Conservation (phyloP, 2,797 vertebrate species). For the Myoxocephalus aenaeus region DNA sequence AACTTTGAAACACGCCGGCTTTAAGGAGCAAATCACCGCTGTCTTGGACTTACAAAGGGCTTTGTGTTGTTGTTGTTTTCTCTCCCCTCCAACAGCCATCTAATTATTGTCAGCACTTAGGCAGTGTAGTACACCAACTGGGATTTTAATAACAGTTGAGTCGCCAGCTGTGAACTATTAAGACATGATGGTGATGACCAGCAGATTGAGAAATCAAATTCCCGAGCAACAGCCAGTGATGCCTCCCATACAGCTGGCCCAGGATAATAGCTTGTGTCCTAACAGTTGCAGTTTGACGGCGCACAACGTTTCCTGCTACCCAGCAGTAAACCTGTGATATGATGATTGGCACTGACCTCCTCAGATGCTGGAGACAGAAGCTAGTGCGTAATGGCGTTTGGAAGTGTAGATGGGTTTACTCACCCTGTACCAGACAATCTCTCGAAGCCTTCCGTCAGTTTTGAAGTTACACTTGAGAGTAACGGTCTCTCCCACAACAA, state of each 20-base stretch:
- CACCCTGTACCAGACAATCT: conserved; percentile 99
- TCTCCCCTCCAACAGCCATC: conserved; percentile 52
- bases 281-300: conserved; percentile 48
- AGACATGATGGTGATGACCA: conserved; percentile 73
- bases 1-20: conserved; percentile 38
- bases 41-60: conserved; percentile 25
- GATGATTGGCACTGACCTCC: conserved; percentile 29
- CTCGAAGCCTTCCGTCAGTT: conserved; percentile 96
- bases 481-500: conserved; percentile 97
- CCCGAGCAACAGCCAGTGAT: conserved; percentile 54
- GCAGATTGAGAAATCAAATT: conserved; percentile 73
- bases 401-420: conserved; percentile 70
- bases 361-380: conserved; percentile 15
- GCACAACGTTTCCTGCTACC: conserved; percentile 19
- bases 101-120: conserved; percentile 68
- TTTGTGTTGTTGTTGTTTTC: conserved; percentile 1
- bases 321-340: conserved; percentile 28
- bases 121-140: conserved; percentile 64
- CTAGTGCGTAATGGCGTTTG: conserved; percentile 21
- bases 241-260: conserved; percentile 65
- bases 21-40: conserved; percentile 32
- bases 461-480: conserved; percentile 99
- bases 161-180: conserved; percentile 83
- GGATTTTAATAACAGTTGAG: conserved; percentile 75
- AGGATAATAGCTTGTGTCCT: conserved; percentile 49